phyloP scores from a whole-genome alignment of 2,888 invertebrate genomes.

The Sminthurinus aureus region DNA sequence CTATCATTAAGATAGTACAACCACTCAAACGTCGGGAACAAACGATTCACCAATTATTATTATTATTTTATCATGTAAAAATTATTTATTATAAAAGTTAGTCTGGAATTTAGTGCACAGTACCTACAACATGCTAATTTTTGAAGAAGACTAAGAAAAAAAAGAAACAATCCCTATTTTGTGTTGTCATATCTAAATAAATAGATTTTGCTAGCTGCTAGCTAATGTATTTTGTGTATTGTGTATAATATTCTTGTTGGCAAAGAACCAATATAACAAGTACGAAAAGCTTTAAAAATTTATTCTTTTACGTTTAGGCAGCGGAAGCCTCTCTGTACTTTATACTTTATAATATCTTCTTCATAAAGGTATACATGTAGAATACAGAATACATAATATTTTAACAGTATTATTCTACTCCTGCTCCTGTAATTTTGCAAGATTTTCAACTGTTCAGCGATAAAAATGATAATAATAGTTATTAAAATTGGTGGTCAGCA shows the following conservation, averaged over 20 bases:
- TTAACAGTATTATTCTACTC: no score
- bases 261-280: neutral
- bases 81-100: neutral
- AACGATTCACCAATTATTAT: neutral
- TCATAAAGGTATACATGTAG: no score
- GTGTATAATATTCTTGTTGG: neutral
- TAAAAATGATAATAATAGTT: no score
- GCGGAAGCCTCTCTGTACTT: neutral
- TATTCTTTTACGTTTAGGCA: neutral
- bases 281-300: neutral
- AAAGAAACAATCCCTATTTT: neutral
- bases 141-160: neutral
- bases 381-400: no score
- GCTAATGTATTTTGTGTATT: no score
- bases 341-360: no score
- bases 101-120: neutral
- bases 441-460: no score
- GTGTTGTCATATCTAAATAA: neutral
- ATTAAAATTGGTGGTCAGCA: no score
- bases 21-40: neutral
- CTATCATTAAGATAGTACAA: constrained; percentile 9
- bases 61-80: neutral
- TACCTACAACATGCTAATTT: neutral
- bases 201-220: no score
- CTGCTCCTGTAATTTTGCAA: no score